Percentiles rank a stretch among this genome's conserved stretches.
phyloP scores from a whole-genome alignment of 2,888 invertebrate genomes.

The Dicycla oo region DNA sequence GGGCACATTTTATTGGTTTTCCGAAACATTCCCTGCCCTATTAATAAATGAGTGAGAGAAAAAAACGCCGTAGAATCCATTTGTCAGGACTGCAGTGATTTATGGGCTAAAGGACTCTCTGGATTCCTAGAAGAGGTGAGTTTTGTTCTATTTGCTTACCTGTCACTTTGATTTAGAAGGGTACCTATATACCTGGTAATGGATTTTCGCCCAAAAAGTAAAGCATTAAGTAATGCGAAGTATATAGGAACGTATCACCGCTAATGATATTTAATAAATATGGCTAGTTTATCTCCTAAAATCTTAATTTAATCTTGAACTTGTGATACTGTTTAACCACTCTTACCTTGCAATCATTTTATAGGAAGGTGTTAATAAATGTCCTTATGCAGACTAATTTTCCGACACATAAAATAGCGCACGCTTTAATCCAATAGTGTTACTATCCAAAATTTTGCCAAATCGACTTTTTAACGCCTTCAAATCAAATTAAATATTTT shows the following conservation, averaged over 20 bases:
- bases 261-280: neutral
- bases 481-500: no score
- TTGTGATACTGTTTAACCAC: neutral
- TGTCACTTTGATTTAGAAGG: constrained; percentile 89
- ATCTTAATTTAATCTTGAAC: neutral
- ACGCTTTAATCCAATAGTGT: no score
- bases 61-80: constrained; percentile 90
- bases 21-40: constrained; percentile 90
- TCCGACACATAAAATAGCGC: no score
- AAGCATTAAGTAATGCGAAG: constrained; percentile 48
- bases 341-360: neutral
- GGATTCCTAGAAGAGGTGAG: constrained; percentile 88
- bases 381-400: no score
- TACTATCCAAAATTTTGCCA: no score
- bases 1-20: constrained; percentile 91
- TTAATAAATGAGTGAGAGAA: constrained; percentile 89
- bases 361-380: neutral
- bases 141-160: constrained; percentile 90
- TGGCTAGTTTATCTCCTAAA: neutral
- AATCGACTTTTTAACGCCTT: no score
- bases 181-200: constrained; percentile 68
- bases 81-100: constrained; percentile 89
- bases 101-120: constrained; percentile 86
- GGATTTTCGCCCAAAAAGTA: constrained; percentile 57
- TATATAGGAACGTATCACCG: neutral